Evolutionary conservation across 2,888 invertebrate species (phyloP), one percentile per base, ranked within the genome.

Genomic region (Blastobasis adustella): DNA sequence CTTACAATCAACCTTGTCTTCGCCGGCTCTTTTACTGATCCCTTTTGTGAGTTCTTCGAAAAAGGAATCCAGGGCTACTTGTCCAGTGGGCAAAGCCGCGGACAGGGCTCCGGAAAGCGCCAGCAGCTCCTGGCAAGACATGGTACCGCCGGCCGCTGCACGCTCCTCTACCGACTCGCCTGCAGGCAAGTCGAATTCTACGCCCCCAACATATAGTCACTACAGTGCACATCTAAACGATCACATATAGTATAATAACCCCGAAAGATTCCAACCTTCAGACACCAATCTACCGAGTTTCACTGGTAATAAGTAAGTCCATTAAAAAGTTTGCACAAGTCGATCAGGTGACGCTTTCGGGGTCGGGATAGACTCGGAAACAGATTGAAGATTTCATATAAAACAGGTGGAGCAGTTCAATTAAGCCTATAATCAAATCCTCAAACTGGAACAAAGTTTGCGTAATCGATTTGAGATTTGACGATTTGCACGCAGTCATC

Each of bases 21-120:
- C 88, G 1, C 86, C 86, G 5, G 87, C 84, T 53, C 89, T 67
- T 58, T 89, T 89, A 58, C 84, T 82, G 64, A 91, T 92, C 60
- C 94, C 94, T 71, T 94, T 95, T 7, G 94, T 93, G 47, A 95
- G 86, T 48, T 95, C 94, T 68, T 93, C 93, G 68, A 96, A 93
- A 79, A 96, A 95, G 0, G 95, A 93, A 71, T 96, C 95, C 49
- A 96, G 82, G 9, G 95, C 94, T 45, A 94, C 92, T 76, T 95
- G 95, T 23, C 96, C 95, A 5, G 97, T 96, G 3, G 97, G 96
- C 56, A 97, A 82, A 0, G 97, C 96, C 0, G 97, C 97, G 57
- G 96, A 96, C 51, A 98, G 91, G 0, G 97, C 97, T 7, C 98
- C 97, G 48, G 95, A 95, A 50, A 98, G 90, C n/a, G 97, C 97